Evolutionary conservation across 2,113 vertebrate species (phyloP).

Genomic region (Phylloscopus whistleri): DNA sequence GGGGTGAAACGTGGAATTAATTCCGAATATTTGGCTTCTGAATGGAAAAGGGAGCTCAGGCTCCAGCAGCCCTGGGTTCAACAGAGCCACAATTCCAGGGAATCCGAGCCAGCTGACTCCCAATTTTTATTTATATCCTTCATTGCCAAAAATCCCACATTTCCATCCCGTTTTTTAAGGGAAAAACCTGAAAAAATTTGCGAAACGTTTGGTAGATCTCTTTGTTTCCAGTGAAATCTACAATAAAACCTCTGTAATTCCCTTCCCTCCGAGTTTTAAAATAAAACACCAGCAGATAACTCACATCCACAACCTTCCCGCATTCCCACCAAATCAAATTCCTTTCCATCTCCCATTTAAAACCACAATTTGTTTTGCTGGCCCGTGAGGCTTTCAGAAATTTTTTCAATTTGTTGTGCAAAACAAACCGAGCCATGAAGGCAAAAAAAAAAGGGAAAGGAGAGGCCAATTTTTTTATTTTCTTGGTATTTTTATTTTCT

Average conservation of each 20-base stretch:
- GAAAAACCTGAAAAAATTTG: neutral
- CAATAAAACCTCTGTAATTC: neutral
- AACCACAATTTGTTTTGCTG: neutral
- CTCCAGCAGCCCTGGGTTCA: neutral
- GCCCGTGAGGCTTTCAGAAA: neutral
- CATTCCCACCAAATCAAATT: neutral
- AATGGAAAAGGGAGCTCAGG: neutral
- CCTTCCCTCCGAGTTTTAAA: neutral
- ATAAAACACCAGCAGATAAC: neutral
- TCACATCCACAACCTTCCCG: neutral
- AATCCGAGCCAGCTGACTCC: rapidly evolving
- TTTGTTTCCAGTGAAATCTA: neutral
- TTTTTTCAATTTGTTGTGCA: neutral
- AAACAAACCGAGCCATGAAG: neutral
- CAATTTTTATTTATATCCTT: neutral
- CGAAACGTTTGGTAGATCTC: neutral
- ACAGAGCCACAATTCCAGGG: neutral
- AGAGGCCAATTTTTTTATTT: neutral
- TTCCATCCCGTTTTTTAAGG: neutral
- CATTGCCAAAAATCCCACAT: neutral
- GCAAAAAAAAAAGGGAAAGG: neutral
- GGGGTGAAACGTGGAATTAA: neutral
- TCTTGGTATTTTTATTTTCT: neutral
- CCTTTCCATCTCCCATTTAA: neutral
- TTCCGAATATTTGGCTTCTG: neutral